phyloP scores from a whole-genome alignment of 2,888 invertebrate species.

The Ischnus inquisitorius region DNA sequence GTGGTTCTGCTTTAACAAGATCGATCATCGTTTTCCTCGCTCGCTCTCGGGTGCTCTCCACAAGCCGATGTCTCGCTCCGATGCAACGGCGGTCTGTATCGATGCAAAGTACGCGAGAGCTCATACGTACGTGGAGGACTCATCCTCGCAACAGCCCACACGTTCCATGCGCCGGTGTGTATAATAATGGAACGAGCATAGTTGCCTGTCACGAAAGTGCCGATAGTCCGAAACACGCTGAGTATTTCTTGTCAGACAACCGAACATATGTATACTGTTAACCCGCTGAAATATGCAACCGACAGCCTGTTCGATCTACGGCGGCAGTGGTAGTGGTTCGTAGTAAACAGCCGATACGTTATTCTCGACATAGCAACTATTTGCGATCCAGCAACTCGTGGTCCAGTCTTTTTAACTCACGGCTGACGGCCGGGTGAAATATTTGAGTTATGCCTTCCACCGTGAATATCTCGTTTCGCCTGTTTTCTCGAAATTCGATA shows the following conservation, averaged over 20 bases:
- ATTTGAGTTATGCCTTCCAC: too few species aligned
- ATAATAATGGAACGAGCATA: background rate
- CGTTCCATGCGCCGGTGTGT: background rate
- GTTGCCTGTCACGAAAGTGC: background rate
- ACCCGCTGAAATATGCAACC: constrained; percentile 6
- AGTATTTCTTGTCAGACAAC: background rate
- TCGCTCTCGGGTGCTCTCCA: background rate
- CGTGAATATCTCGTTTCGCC: too few species aligned
- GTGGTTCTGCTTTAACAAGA: constrained; percentile 26
- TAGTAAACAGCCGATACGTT: background rate
- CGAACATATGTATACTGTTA: background rate
- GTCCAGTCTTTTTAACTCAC: background rate
- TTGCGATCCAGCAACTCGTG: background rate
- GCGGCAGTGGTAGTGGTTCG: background rate
- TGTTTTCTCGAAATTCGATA: too few species aligned
- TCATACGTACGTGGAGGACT: background rate
- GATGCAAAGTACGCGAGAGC: constrained; percentile 9
- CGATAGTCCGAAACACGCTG: background rate
- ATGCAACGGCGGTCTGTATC: constrained; percentile 11
- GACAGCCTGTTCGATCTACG: background rate
- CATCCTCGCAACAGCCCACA: constrained; percentile 4
- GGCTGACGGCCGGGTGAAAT: too few species aligned
- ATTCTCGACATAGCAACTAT: constrained; percentile 4
- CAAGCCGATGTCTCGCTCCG: background rate
- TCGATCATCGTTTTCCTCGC: constrained; percentile 11